Evolutionary conservation across 2,797 vertebrate genomes (phyloP).

Genomic region (Pteronotus mesoamericanus): DNA sequence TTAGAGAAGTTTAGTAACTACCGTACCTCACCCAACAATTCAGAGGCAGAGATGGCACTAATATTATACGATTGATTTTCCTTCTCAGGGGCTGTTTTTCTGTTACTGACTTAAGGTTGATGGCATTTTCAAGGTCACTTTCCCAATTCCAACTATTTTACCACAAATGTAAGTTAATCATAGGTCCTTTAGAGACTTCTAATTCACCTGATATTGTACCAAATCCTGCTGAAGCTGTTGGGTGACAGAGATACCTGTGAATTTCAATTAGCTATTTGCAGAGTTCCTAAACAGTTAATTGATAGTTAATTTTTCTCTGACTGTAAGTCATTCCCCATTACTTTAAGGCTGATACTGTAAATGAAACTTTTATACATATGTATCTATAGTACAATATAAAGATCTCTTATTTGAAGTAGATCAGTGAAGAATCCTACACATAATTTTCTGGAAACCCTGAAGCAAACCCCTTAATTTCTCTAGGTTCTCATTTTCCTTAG

Average conservation of each 20-base stretch:
- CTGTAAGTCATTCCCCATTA: neutral
- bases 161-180: neutral
- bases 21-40: neutral
- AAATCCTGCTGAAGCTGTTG: neutral
- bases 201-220: neutral
- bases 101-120: neutral
- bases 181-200: neutral
- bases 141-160: neutral
- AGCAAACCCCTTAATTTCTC: neutral
- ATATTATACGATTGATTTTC: neutral
- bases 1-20: conserved; percentile 3
- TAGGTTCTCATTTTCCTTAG: neutral
- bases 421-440: neutral
- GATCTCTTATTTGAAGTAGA: neutral
- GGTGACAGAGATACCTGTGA: neutral
- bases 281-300: neutral
- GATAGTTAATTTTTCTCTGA: neutral
- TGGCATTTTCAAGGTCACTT: conserved; percentile 7
- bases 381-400: neutral
- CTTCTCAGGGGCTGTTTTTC: neutral
- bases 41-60: neutral
- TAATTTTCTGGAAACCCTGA: neutral
- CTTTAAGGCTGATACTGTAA: neutral
- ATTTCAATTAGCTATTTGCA: neutral
- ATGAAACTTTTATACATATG: neutral